Base-by-base conservation (phyloP, 2,113 vertebrate genomes). In the Chroicocephalus ridibundus region DNA sequence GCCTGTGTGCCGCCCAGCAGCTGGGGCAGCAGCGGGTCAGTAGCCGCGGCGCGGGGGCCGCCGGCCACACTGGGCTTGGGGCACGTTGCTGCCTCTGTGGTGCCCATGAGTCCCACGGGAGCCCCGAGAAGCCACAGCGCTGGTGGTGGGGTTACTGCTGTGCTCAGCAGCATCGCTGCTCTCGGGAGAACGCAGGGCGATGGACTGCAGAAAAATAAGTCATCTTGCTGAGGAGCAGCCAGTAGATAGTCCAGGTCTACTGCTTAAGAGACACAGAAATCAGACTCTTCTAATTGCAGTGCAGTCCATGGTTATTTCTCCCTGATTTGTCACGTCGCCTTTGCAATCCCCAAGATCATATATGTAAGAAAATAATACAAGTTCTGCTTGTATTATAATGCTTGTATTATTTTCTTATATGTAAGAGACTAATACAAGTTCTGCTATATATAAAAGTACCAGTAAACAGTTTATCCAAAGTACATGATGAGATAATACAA, bases 91-190 rank as follows among this genome's bases (percentile, higher is more conserved):
- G 51, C 11, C 2, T 18, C 38, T 8, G 27, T 18, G 46, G n/a
- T 5, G 1, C n/a, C 44, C 5, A 3, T 0, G 6, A 16, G 13
- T 54, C 38, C 77, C 5, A 31, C 25, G 12, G 61, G 31, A 54
- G 61, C 77, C 32, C 60, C 0, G 3, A 26, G 61, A 34, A 42
- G 47, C 46, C 2, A 19, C 6, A 1, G 6, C 0, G 7, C 60
- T 1, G 17, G 7, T 1, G 2, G 47, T 21, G 77, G 36, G 61
- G 60, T 34, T 42, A 7, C 29, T 34, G 47, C 10, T 0, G 22
- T 3, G 29, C 60, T 52, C 3, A 1, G 47, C 1, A 2, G 27
- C 21, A 18, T 54, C 8, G 4, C 12, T 18, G 27, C 0, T 3
- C 11, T 36, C 4, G 1, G 75, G 38, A 46, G 46, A 36, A 15